These are phyloP conservation scores for Chelonus insularis DNA, from an alignment of 1,140 invertebrate genomes.

Conservation along the genomic window DNA sequence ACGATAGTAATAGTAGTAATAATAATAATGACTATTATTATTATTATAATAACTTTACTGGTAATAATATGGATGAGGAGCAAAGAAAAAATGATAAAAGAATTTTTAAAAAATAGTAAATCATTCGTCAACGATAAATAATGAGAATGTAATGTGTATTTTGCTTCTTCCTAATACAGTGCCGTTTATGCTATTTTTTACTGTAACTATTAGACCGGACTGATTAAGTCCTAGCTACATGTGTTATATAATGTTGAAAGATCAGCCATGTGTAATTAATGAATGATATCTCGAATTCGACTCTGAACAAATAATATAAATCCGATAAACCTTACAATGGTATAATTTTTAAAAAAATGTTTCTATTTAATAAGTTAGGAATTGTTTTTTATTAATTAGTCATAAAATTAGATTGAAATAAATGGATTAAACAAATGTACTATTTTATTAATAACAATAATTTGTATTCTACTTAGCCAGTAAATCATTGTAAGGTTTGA, in stretches of 20 bases:
- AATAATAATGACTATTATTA: slow-evolving; percentile 27
- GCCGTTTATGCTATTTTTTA: slow-evolving; percentile 63
- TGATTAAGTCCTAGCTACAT: slow-evolving; percentile 39
- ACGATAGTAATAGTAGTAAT: slow-evolving; percentile 36
- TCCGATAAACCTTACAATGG: slow-evolving; percentile 53
- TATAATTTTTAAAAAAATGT: no score
- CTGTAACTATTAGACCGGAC: slow-evolving; percentile 52
- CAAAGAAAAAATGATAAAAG: slow-evolving; percentile 11
- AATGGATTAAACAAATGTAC: no score
- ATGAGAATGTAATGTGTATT: slow-evolving; percentile 60
- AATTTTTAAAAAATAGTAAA: slow-evolving; percentile 12
- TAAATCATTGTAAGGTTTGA: no score
- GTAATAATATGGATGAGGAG: slow-evolving; percentile 18
- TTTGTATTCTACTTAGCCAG: no score
- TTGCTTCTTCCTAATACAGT: slow-evolving; percentile 63
- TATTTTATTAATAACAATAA: no score
- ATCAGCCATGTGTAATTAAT: slow-evolving; percentile 39
- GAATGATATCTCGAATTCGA: slow-evolving; percentile 22
- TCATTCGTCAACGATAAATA: slow-evolving; percentile 59
- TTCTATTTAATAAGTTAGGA: no score
- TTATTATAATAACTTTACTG: no score
- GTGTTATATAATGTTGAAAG: slow-evolving; percentile 41
- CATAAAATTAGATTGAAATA: no score
- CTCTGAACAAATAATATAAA: slow-evolving; percentile 42
- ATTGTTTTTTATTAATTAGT: no score